Percentiles rank a stretch among this genome's conserved stretches.
Evolutionary conservation across 2,797 vertebrate species (phyloP).

Genomic region (Ispidina lecontei): DNA sequence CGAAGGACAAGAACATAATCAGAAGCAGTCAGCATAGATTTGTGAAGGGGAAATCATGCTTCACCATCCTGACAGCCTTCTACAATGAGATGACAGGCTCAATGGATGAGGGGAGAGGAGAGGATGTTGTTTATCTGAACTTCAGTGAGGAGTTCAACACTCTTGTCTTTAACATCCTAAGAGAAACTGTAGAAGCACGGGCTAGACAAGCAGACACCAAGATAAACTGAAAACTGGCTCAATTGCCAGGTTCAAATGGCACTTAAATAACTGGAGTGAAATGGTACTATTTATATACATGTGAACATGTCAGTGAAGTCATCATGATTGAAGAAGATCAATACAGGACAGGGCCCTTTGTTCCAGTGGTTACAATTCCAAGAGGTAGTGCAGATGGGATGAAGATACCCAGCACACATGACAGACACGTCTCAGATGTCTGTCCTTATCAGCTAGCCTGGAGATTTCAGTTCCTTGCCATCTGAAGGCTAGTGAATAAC

Average conservation of each 20-base stretch:
- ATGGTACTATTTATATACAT: not conserved
- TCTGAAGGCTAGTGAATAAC: not conserved
- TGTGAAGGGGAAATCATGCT: not conserved
- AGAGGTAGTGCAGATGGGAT: not conserved
- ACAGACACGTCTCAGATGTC: not conserved
- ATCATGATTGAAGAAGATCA: not conserved
- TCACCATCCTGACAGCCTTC: not conserved
- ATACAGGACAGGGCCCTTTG: not conserved
- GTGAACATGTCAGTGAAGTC: not conserved
- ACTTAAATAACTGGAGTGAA: not conserved
- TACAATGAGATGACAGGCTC: not conserved
- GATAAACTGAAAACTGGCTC: not conserved
- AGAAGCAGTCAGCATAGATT: not conserved
- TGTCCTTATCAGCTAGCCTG: not conserved
- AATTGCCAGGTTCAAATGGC: not conserved
- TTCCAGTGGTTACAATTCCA: not conserved
- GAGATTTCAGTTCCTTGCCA: not conserved
- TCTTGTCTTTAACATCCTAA: not conserved
- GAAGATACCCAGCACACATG: not conserved
- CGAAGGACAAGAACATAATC: not conserved
- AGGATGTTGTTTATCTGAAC: not conserved
- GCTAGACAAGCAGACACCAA: fast-evolving
- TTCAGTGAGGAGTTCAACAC: not conserved
- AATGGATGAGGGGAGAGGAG: not conserved
- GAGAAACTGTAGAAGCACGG: not conserved